Evolutionary conservation across 2,797 vertebrate genomes (phyloP), one percentile per base, ranked within the genome.

Genomic region (Tapera naevia): DNA sequence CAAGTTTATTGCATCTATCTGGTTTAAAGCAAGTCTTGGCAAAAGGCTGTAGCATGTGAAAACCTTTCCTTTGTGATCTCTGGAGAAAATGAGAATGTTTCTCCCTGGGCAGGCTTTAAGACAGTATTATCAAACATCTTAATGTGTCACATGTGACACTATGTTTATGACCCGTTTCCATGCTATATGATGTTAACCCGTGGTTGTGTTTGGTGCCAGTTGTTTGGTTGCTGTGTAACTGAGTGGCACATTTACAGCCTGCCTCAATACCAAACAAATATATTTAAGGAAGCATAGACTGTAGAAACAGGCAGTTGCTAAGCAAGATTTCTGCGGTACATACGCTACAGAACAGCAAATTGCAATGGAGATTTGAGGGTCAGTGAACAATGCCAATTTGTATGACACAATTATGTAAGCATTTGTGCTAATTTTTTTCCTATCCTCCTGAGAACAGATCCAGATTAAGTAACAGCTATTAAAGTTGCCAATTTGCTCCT

Each of bases 401-500:
- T 56, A 37, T 83, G 79, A 74, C 72, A 58, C 13, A 37, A 30
- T 32, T 87, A 32, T 48, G 24, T 53, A 93, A 80, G 10, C 32
- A 27, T 82, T 87, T 83, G 33, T 67, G 35, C 21, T 82, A 35
- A 14, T 41, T 11, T 57, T 78, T 80, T 87, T 92, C 75, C 37
- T 80, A 10, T 1, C 3, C 54, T 17, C 23, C 22, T 65, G 53
- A 83, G 64, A 91, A 88, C 53, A 78, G 85, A 33, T 75, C 48
- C 53, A 87, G 57, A 72, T 39, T 58, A 51, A 9, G 10, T 73
- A 86, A 64, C 56, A 76, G 51, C 57, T 71, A 65, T 37, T 71
- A 32, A 91, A 93, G 48, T 76, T 88, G 70, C 37, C 60, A 85
- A 41, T 71, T 89, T 83, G 57, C 76, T 85, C 71, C 48, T 93